phyloP scores from a whole-genome alignment of 2,888 invertebrate species.

The Dysmachus trigonus region DNA sequence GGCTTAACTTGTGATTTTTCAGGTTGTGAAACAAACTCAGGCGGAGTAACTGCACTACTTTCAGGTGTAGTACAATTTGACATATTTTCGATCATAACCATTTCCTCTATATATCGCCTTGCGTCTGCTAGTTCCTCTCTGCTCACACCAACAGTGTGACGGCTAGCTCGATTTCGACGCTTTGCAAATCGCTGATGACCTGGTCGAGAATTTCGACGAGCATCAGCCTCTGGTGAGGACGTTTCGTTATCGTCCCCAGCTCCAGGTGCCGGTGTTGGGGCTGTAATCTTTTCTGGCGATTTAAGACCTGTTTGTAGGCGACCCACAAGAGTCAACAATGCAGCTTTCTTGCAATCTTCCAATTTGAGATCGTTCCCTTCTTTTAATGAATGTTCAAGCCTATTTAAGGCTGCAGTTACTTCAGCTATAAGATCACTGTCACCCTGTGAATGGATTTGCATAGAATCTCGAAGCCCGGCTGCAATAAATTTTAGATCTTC shows the following conservation, averaged over 20 bases:
- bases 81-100: conserved; percentile 64
- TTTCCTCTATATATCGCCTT: conserved; percentile 77
- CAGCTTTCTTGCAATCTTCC: conserved; percentile 67
- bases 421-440: conserved; percentile 77
- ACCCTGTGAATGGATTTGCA: conserved; percentile 66
- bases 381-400: conserved; percentile 78
- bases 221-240: conserved; percentile 57
- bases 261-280: conserved; percentile 51
- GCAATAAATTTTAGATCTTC: conserved; percentile 72
- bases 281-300: conserved; percentile 59
- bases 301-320: conserved; percentile 72
- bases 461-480: conserved; percentile 66
- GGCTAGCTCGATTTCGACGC: conserved; percentile 70
- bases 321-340: conserved; percentile 75
- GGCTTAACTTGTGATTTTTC: conserved; percentile 58
- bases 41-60: conserved; percentile 52
- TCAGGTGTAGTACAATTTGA: conserved; percentile 56
- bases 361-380: conserved; percentile 66
- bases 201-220: conserved; percentile 58
- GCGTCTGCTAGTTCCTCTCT: conserved; percentile 83
- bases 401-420: conserved; percentile 78
- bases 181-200: conserved; percentile 66
- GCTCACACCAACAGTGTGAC: conserved; percentile 87
- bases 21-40: conserved; percentile 55
- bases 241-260: conserved; percentile 52